Percentiles rank a stretch among this genome's conserved stretches.
phyloP scores from a whole-genome alignment of 1,140 invertebrate genomes.

The Portunus trituberculatus region DNA sequence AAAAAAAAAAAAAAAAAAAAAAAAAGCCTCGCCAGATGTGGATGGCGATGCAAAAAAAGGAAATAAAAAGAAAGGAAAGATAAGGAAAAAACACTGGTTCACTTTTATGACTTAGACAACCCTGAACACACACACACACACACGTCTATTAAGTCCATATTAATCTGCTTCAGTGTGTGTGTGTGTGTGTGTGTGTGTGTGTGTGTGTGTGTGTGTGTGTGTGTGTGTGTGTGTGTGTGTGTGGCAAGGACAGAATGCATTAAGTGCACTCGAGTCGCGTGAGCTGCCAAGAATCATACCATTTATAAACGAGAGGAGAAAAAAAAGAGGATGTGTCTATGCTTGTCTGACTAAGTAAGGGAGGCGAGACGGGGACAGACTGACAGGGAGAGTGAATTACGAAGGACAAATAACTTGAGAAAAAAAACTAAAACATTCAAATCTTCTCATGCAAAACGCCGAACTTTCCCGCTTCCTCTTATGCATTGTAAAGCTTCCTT shows the following conservation, averaged over 20 bases:
- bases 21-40: too few relatives aligned
- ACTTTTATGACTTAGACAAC: background rate
- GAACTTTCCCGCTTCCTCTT: too few relatives aligned
- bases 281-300: background rate
- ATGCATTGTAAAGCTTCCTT: too few relatives aligned
- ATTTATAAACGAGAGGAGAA: background rate
- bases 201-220: slow-evolving; percentile 24
- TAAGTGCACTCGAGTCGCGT: too few relatives aligned
- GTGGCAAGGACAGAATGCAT: background rate
- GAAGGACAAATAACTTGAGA: background rate
- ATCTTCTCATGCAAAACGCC: too few relatives aligned
- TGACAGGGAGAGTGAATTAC: background rate
- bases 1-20: background rate
- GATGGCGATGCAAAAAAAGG: too few relatives aligned
- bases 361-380: background rate
- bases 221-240: slow-evolving; percentile 46
- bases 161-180: background rate
- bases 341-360: background rate
- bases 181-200: slow-evolving; percentile 51
- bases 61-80: background rate
- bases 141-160: too few relatives aligned
- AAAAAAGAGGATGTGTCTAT: too few relatives aligned
- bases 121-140: background rate
- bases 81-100: background rate
- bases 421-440: too few relatives aligned